Conservation (phyloP, 2,113 vertebrate species). For the Polypterus senegalus region DNA sequence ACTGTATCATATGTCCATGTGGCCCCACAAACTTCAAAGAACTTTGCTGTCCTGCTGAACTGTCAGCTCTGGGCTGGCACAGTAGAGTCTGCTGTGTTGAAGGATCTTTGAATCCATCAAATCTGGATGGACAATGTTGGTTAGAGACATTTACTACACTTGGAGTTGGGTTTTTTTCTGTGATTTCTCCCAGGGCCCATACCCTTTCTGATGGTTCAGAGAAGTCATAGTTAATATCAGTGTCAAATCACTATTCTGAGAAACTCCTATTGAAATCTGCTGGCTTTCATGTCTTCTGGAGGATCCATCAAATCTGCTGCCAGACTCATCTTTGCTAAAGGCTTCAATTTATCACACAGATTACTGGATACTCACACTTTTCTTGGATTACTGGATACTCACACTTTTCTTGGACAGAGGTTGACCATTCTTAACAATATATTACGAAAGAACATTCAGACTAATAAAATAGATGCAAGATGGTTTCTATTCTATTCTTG, state of each 20-base stretch:
- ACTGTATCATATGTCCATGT: conserved; percentile 20
- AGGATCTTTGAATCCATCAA: conserved; percentile 52
- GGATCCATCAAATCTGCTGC: conserved; percentile 38
- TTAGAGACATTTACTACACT: conserved; percentile 24
- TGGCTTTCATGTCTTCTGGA: conserved; percentile 28
- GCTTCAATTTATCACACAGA: conserved; percentile 47
- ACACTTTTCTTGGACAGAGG: no score
- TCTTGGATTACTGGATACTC: conserved; percentile 34
- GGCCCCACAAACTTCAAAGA: conserved; percentile 33
- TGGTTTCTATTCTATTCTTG: no score
- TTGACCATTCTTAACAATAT: no score
- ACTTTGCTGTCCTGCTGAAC: conserved; percentile 14
- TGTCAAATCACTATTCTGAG: not conserved
- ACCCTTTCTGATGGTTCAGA: no score
- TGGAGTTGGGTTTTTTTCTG: conserved; percentile 37
- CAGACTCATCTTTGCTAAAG: conserved; percentile 22
- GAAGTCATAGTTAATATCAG: no score
- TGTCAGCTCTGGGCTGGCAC: conserved; percentile 24
- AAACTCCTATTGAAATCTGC: conserved; percentile 29
- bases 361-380: conserved; percentile 34
- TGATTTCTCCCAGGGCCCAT: conserved; percentile 24
- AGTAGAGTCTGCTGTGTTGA: conserved; percentile 29
- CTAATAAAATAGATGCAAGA: no score
- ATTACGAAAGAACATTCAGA: no score
- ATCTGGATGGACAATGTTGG: conserved; percentile 12